A percentile compares a stretch with the other conserved stretches of the same genome.
phyloP scores from a whole-genome alignment of 2,888 invertebrate species.

The Craniophora ligustri region DNA sequence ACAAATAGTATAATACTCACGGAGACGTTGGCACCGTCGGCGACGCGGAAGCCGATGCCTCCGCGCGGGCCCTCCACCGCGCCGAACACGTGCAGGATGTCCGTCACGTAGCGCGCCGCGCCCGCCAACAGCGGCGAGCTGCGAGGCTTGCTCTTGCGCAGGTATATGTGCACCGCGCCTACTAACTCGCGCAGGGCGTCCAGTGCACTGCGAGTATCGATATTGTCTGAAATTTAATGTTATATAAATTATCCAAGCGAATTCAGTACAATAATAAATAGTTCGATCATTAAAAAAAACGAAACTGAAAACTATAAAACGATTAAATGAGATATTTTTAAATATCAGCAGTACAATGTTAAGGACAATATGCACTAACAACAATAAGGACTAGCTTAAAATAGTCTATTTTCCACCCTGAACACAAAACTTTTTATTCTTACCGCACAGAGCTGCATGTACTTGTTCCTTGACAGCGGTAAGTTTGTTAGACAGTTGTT shows the following conservation, averaged over 20 bases:
- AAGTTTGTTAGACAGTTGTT: conserved; percentile 91
- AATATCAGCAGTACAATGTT: too few relatives aligned
- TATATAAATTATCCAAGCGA: too few relatives aligned
- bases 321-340: too few relatives aligned
- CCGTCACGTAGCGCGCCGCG: conserved; percentile 95
- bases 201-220: conserved; percentile 96
- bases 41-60: conserved; percentile 92
- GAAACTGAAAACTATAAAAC: too few relatives aligned
- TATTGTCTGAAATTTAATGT: conserved; percentile 91
- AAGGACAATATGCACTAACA: too few relatives aligned
- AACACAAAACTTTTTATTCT: too few relatives aligned
- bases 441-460: conserved; percentile 95
- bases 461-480: conserved; percentile 90
- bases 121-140: conserved; percentile 92
- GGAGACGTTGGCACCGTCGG: conserved; percentile 74
- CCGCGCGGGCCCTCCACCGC: conserved; percentile 90
- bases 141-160: conserved; percentile 88
- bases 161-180: conserved; percentile 95
- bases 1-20: conserved; percentile 69
- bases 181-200: conserved; percentile 96
- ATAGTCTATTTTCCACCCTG: too few relatives aligned
- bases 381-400: too few relatives aligned
- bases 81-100: conserved; percentile 93
- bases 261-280: too few relatives aligned
- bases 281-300: too few relatives aligned